Evolutionary conservation across 2,113 vertebrate species (phyloP), one percentile per base, ranked within the genome.

Genomic region (Tyto alba): DNA sequence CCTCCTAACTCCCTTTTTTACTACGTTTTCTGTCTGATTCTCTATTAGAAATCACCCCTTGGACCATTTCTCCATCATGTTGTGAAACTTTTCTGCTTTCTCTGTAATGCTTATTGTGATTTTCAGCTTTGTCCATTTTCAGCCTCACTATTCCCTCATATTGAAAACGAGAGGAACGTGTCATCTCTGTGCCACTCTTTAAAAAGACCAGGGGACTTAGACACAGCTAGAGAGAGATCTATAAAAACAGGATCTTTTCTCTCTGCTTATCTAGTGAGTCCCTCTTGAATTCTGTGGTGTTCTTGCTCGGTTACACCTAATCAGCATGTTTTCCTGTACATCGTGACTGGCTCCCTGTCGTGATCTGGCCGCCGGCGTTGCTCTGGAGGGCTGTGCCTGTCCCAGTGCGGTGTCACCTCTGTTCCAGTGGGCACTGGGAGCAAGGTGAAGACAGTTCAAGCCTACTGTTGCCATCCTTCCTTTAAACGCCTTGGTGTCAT

Each of bases 321-420:
- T 53, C 17, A 14, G 14, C 12, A 10, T 55, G 50, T 53, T 80
- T 48, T 38, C 38, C 74, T 20, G 12, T 43, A 50, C 15, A 3
- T 22, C 1, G 2, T 13, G 71, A 87, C 10, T 36, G 36, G 36
- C 34, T 64, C 32, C 48, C 41, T 26, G 38, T 50, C 4, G 1
- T 11, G 43, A 41, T 30, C 57, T 47, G 62, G 36, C 34, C 0
- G 2, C 22, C 27, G 14, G 16, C 3, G 2, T 56, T 2, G 2
- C 29, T 57, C 26, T 8, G 38, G 50, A 52, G 47, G 25, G 78
- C 72, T 57, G 21, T 69, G 71, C 40, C 40, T 7, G 8, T 78
- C 38, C 3, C 32, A 6, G 27, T 41, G 14, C 32, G 12, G 13
- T n/a, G 67, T 62, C 50, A 36, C 55, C 85, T 74, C 67, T 1